Percentiles rank a stretch among this genome's conserved stretches.
These are phyloP conservation scores for Eudyptes chrysolophus DNA, from an alignment of 2,113 vertebrate genomes.

Conservation along the genomic window DNA sequence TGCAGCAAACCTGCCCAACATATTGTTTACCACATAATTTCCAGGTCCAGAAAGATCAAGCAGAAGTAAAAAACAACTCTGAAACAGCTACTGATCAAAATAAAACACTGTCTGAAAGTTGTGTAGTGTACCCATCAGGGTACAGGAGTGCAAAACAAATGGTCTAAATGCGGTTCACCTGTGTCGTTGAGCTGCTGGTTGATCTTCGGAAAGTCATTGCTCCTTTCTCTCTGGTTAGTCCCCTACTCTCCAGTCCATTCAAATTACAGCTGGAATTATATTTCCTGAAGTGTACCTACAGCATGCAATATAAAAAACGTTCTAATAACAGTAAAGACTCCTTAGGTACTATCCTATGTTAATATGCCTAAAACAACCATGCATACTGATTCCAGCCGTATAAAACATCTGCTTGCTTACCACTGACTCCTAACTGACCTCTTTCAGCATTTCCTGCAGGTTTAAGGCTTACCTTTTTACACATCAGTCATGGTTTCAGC, in stretches of 20 bases:
- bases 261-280: background rate
- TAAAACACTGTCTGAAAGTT: background rate
- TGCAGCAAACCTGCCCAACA: too few species aligned
- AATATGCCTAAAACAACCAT: background rate
- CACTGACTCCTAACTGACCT: too few species aligned
- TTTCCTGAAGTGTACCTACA: background rate
- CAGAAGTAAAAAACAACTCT: background rate
- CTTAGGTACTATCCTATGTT: background rate
- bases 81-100: background rate
- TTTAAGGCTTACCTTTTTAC: background rate
- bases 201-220: background rate
- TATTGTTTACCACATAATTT: background rate
- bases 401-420: background rate
- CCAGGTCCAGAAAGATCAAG: background rate
- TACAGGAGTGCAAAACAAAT: background rate
- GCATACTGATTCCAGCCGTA: background rate
- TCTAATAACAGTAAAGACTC: background rate
- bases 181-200: accelerated
- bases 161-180: background rate
- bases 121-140: background rate
- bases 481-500: background rate
- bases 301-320: background rate
- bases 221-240: background rate
- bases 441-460: background rate
- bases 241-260: background rate